Conservation (phyloP, 2,113 vertebrate species). For the Uria aalge region DNA sequence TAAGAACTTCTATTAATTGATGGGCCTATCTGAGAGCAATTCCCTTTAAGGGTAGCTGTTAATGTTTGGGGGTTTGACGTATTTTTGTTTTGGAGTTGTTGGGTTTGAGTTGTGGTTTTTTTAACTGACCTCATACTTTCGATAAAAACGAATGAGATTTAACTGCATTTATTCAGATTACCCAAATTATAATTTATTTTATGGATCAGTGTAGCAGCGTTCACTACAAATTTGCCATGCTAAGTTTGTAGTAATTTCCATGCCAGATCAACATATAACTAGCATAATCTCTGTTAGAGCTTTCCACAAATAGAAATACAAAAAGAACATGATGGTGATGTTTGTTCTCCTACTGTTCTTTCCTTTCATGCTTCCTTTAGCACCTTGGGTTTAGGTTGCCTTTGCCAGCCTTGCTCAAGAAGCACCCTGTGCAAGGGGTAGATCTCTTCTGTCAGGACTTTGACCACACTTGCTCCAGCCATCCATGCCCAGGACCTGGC, state of each 20-base stretch:
- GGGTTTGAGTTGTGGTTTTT: neutral
- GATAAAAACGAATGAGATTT: neutral
- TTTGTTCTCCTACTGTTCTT: neutral
- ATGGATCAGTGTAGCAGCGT: neutral
- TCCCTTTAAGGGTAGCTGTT: neutral
- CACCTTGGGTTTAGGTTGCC: neutral
- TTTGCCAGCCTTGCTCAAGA: neutral
- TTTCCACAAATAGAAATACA: neutral
- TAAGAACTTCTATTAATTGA: neutral
- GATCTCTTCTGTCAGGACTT: neutral
- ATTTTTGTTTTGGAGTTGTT: neutral
- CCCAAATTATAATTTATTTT: neutral
- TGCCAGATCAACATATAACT: neutral
- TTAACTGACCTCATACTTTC: neutral
- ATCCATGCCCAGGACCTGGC: too few relatives aligned
- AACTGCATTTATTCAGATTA: neutral
- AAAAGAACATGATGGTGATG: neutral
- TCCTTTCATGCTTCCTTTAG: neutral
- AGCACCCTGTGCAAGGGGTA: neutral
- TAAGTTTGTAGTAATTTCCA: neutral
- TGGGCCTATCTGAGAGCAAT: neutral
- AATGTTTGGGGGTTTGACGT: neutral
- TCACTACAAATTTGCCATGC: neutral
- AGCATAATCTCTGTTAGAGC: neutral
- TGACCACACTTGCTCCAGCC: neutral